These are phyloP conservation scores for Spheniscus mendiculus DNA, from an alignment of 2,113 vertebrate genomes.

Conservation along the genomic window DNA sequence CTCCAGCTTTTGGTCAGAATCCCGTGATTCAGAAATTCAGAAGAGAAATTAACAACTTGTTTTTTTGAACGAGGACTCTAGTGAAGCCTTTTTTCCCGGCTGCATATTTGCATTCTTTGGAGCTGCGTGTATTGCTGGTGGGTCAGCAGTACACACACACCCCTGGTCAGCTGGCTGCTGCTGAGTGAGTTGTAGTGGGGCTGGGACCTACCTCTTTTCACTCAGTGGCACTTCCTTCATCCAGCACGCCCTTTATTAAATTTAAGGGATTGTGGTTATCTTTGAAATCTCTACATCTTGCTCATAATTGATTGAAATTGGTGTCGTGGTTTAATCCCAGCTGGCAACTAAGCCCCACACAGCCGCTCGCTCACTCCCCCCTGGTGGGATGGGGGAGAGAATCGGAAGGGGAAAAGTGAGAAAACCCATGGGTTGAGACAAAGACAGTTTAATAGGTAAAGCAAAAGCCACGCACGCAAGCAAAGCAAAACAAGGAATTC, in stretches of 20 bases:
- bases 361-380: too few species aligned
- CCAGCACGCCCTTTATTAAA: neutral
- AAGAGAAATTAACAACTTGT: neutral
- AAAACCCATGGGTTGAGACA: too few species aligned
- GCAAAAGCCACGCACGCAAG: too few species aligned
- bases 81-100: fast-evolving
- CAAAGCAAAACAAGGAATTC: too few species aligned
- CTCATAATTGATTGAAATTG: neutral
- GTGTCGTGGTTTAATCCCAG: too few species aligned
- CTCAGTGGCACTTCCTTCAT: neutral
- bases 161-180: neutral
- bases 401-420: too few species aligned
- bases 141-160: neutral
- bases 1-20: neutral
- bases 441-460: too few species aligned
- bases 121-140: neutral
- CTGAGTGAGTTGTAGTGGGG: neutral
- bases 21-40: neutral
- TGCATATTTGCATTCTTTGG: neutral
- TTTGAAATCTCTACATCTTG: neutral
- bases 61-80: neutral
- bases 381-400: too few species aligned
- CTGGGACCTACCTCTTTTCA: neutral
- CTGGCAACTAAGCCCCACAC: too few species aligned
- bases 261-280: neutral